phyloP scores from a whole-genome alignment of 2,888 invertebrate genomes.

The Xestia ashworthii region DNA sequence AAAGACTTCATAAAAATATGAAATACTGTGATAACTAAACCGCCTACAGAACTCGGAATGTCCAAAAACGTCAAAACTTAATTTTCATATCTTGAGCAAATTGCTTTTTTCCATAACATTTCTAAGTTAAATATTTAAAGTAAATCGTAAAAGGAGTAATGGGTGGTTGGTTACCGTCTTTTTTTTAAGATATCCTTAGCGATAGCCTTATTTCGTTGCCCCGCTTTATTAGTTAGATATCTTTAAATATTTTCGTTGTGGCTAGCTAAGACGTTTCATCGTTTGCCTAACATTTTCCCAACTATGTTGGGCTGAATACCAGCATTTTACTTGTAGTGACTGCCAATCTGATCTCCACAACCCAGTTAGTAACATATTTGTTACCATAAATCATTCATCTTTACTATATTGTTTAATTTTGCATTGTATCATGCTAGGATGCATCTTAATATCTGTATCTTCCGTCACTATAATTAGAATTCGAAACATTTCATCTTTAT shows the following conservation, averaged over 20 bases:
- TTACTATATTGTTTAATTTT: not conserved
- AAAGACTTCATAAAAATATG: conserved; percentile 4
- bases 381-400: not conserved
- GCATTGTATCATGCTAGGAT: not conserved
- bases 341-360: too few species aligned
- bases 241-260: not conserved
- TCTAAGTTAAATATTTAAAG: conserved; percentile 20
- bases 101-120: conserved; percentile 25
- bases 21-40: conserved; percentile 4
- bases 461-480: not conserved
- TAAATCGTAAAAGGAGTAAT: conserved; percentile 5
- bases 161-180: not conserved
- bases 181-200: conserved; percentile 29
- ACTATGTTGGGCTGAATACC: too few species aligned
- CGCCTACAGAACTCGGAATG: conserved; percentile 25
- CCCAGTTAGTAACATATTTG: not conserved
- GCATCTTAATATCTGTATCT: not conserved
- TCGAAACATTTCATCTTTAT: not conserved
- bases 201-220: not conserved
- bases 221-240: not conserved
- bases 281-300: too few species aligned
- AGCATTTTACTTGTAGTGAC: too few species aligned
- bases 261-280: not conserved
- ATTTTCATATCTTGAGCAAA: conserved; percentile 20
- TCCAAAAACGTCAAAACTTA: conserved; percentile 12